Base-by-base conservation (phyloP, 2,797 vertebrate species). In the Hemibagrus guttatus region DNA sequence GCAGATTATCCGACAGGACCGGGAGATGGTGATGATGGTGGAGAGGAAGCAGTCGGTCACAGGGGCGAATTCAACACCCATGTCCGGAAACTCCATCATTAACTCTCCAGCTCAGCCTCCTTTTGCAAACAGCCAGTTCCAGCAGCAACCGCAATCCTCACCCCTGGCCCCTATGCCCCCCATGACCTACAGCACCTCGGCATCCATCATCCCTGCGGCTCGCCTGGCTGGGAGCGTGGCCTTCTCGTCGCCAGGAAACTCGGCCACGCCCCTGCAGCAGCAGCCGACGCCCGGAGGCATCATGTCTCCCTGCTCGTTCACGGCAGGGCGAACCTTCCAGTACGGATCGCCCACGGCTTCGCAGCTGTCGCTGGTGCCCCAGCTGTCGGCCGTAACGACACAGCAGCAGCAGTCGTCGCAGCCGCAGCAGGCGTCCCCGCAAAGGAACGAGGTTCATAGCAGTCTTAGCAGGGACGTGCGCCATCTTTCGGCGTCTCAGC, bases 1-100 rank as follows among this genome's bases (percentile, higher is more conserved):
- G 95, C 98, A 99, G 96, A 99, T 99, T 3, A 98, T 99, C 91
- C 98, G 97, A 85, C 98, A 99, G 61, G 98, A 99, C 96, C 92
- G 98, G 92, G 98, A 99, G 96, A 99, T 98, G 98, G 98, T 99
- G 93, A 95, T 96, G 95, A 96, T 96, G 94, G 95, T 96, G 93
- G 96, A 96, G 90, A 95, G 96, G 94, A 96, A 96, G 93, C 95
- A 95, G 91, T 96, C 95, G 19, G 94, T 96, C 93, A 95, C 93
- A 83, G 96, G 96, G 92, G 94, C 96, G 94, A 96, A 96, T 94
- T 95, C 95, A 89, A 96, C 96, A 59, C 96, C 96, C 90, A 95
- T 96, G 91, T 96, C 96, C 93, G 96, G 95, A 95, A 96, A 96
- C 93, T 96, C 96, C 92, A 96, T 96, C 94, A 96, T 96, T 96